phyloP scores from a whole-genome alignment of 2,113 vertebrate genomes.

The Hydrolagus affinis region DNA sequence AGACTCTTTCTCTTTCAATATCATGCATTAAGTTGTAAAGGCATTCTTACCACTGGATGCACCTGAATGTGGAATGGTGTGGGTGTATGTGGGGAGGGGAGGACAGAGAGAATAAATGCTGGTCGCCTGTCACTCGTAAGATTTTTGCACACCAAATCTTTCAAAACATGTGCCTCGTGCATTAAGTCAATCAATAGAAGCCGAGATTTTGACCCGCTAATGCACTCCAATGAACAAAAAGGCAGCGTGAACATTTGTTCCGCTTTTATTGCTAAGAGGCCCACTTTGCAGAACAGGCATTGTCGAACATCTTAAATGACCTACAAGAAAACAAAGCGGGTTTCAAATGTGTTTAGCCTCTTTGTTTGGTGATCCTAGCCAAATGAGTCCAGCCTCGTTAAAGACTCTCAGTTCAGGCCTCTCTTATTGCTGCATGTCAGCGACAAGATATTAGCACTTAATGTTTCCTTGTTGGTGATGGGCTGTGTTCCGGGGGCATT shows the following conservation, averaged over 20 bases:
- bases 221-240: neutral
- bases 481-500: too few relatives aligned
- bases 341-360: too few relatives aligned
- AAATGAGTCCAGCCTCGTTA: constrained; percentile 14
- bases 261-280: neutral
- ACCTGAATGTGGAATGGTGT: too few relatives aligned
- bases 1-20: too few relatives aligned
- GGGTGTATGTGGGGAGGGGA: too few relatives aligned
- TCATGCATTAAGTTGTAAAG: too few relatives aligned
- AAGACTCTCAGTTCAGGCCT: neutral
- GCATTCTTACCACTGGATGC: too few relatives aligned
- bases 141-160: too few relatives aligned
- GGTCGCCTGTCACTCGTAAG: too few relatives aligned
- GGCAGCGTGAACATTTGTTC: neutral
- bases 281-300: constrained; percentile 3
- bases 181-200: neutral
- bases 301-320: neutral
- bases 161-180: too few relatives aligned
- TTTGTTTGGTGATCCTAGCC: constrained; percentile 5
- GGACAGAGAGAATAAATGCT: too few relatives aligned
- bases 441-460: neutral
- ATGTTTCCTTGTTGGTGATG: neutral
- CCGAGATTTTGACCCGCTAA: neutral
- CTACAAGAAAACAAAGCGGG: neutral
- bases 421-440: neutral